phyloP scores from a whole-genome alignment of 1,140 invertebrate genomes.

The Caenorhabditis inopinata region DNA sequence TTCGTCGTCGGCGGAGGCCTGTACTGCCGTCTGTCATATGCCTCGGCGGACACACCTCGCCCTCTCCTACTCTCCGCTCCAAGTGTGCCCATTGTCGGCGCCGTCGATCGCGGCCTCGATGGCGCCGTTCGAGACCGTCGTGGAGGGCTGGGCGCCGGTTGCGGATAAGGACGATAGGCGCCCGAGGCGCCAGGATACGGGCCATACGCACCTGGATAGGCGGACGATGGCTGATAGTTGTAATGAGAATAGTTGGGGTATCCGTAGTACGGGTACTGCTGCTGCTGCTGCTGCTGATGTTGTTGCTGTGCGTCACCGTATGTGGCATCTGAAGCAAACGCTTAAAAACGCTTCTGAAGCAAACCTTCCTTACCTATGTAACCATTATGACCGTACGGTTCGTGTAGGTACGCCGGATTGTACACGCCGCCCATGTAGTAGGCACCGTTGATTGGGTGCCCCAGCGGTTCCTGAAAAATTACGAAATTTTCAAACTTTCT shows the following conservation, averaged over 20 bases:
- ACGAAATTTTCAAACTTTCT: background rate
- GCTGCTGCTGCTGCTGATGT: background rate
- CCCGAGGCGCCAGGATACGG: slow-evolving; percentile 36
- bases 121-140: slow-evolving; percentile 46
- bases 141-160: slow-evolving; percentile 46
- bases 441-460: slow-evolving; percentile 45
- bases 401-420: slow-evolving; percentile 41
- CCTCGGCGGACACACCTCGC: slow-evolving; percentile 44
- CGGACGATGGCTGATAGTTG: slow-evolving; percentile 6
- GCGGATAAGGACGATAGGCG: slow-evolving; percentile 47
- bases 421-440: slow-evolving; percentile 45
- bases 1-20: slow-evolving; percentile 43
- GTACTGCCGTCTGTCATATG: slow-evolving; percentile 33
- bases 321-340: slow-evolving; percentile 1
- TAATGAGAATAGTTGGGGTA: slow-evolving; percentile 21
- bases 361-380: slow-evolving; percentile 39
- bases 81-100: slow-evolving; percentile 9
- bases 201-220: slow-evolving; percentile 42
- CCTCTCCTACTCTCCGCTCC: slow-evolving; percentile 1
- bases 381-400: slow-evolving; percentile 42
- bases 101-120: slow-evolving; percentile 19
- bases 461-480: slow-evolving; percentile 34
- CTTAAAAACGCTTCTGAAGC: no score
- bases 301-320: slow-evolving; percentile 34
- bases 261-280: background rate